Base-by-base conservation (phyloP, 2,888 invertebrate genomes). In the Lycocerus yunnanus region DNA sequence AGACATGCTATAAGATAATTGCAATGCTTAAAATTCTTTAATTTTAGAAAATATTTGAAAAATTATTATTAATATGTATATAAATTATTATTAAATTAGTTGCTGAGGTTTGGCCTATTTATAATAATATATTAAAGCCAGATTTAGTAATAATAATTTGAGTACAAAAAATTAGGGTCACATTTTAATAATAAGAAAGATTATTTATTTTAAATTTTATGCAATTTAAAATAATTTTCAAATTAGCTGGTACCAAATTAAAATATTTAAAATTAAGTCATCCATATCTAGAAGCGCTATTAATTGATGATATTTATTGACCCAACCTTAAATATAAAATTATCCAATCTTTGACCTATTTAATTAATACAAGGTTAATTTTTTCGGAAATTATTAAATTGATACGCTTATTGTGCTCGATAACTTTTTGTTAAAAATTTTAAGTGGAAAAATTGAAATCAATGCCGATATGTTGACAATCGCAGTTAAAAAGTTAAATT, bases 401-500 rank as follows among this genome's bases (percentile, higher is more conserved):
- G 15, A 63, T 63, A 20, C 18, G 61, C 61, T 63, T 63, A 63
- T 63, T 63, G 20, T 63, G 16, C 13, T 63, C 15, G 18, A 63
- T 63, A 20, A 16, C 18, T 63, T 63, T 63, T 15, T 63, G 13
- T 18, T 13, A 13, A 18, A 63, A 63, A 13, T 63, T 10, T 63
- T 60, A 61, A 67, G 27, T 11, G 15, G 11, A 27, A 24, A 14
- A 14, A 15, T 14, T 13, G 6, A 66, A 24, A 27, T 11, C 14
- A 14, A 15, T 14, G 27, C 27, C 65, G 43, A 69, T 16, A 18
- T 8, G 63, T 70, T 18, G 16, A 60, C 14, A 68, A 68, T 24
- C 15, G 20, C 15, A 43, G 60, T 20, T 63, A 70, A 70, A 70
- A 70, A 65, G 58, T 18, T 15, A 61, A 70, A 70, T 65, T 65